Conservation (phyloP, 2,113 vertebrate species). For the Misgurnus mizolepis region DNA sequence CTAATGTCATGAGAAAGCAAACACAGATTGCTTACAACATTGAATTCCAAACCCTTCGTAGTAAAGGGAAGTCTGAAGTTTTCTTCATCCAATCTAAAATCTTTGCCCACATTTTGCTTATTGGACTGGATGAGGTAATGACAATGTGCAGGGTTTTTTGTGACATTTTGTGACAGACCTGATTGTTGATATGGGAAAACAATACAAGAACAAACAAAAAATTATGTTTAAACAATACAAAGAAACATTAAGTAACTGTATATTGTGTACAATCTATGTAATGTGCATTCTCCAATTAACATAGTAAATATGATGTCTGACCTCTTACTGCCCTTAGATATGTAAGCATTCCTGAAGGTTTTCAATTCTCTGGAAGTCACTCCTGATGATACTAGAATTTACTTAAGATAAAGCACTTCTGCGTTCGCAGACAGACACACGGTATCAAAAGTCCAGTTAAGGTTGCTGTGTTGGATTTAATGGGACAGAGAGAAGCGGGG, state of each 20-base stretch:
- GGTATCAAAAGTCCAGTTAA: neutral
- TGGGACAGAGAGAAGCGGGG: neutral
- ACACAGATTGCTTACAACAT: conserved; percentile 7
- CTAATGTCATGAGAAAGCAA: conserved; percentile 15
- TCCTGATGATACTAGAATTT: conserved; percentile 15
- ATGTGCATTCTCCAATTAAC: neutral
- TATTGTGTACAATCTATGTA: neutral
- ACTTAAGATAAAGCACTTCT: conserved; percentile 26
- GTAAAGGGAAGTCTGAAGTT: neutral
- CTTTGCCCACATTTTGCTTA: neutral
- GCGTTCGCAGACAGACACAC: neutral
- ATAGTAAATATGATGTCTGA: neutral
- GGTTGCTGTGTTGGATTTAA: conserved; percentile 7
- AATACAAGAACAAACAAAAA: too few relatives aligned
- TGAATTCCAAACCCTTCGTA: neutral
- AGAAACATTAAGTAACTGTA: too few relatives aligned
- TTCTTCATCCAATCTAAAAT: neutral
- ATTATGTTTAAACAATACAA: too few relatives aligned
- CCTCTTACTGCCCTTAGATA: neutral
- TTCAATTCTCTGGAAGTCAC: conserved; percentile 1
- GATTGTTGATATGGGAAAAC: too few relatives aligned
- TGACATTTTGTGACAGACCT: too few relatives aligned
- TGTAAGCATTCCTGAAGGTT: neutral
- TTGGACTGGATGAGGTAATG: neutral
- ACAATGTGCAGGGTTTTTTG: neutral